Percentiles rank a stretch among this genome's conserved stretches.
These are phyloP conservation scores for Aythya baeri DNA, from an alignment of 2,113 vertebrate species.

Conservation along the genomic window DNA sequence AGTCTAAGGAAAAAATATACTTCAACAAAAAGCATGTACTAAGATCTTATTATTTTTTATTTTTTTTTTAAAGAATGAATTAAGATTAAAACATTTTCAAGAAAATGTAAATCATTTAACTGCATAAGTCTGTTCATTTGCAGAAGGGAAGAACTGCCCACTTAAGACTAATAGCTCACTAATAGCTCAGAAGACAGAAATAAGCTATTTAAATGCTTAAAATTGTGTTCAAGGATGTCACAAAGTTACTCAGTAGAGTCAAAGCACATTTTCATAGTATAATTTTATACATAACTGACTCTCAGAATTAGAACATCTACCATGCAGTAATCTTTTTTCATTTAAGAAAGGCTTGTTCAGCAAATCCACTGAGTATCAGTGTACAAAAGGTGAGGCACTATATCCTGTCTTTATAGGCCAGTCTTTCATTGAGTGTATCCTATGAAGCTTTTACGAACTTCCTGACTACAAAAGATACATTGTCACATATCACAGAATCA, in stretches of 20 bases:
- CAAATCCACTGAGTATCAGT: rapidly evolving
- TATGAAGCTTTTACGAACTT: background rate
- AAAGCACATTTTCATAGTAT: background rate
- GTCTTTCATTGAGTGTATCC: background rate
- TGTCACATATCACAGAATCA: background rate
- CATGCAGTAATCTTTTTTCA: rapidly evolving
- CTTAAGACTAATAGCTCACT: background rate
- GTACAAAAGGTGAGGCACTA: background rate
- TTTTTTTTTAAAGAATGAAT: background rate
- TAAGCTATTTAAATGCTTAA: background rate
- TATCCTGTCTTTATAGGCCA: background rate
- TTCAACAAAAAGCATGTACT: background rate
- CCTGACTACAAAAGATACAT: background rate
- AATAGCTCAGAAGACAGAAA: background rate
- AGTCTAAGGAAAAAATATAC: background rate
- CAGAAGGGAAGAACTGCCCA: background rate
- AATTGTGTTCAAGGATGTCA: background rate
- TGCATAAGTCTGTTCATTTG: background rate
- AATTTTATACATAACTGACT: background rate
- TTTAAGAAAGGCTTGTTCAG: background rate
- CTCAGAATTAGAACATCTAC: background rate
- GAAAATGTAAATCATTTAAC: background rate
- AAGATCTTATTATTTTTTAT: background rate
- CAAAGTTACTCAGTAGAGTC: background rate
- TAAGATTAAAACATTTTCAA: background rate